Base-by-base conservation (phyloP, 2,113 vertebrate species). In the Jaculus jaculus region DNA sequence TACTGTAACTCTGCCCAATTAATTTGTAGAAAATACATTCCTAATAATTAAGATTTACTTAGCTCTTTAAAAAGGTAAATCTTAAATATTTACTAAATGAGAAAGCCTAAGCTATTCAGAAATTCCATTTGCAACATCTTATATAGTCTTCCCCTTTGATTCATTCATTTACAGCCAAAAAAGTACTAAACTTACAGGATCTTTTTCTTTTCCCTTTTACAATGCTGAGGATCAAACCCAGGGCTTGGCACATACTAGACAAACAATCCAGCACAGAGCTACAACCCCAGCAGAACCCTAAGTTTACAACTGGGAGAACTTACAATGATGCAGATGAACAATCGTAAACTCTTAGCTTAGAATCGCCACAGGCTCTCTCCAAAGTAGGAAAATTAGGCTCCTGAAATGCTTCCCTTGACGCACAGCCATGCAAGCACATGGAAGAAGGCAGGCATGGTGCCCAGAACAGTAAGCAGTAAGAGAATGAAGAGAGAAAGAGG, bases 101-200 rank as follows among this genome's bases (percentile, higher is more conserved):
- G 91, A 91, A 96, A 88, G 2, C 16, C 74, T 24, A 93, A 86
- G 13, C 24, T 69, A 60, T 23, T 90, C 51, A 92, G 51, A 23
- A 77, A 90, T 73, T 28, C 11, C 47, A 42, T 66, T 81, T 88
- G 39, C 17, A 74, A n/a, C 9, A 65, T 86, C 24, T 79, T 54
- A 73, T 54, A 73, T 0, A 65, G 26, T n/a, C 58, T 84, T 20
- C 37, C 28, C 13, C 80, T 74, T 83, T 69, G 69, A 28, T 15
- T 82, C 83, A 72, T 32, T 83, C 24, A 39, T 17, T 83, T 86
- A 86, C 5, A 91, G 91, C 61, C n/a, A 95, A 92, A 79, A 73
- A 95, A 93, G 32, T 60, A 74, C 20, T 85, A n/a, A 71, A 78
- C 84, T 84, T 87, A 63, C 18, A 63, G 61, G 54, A 54, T 12